phyloP scores from a whole-genome alignment of 2,113 vertebrate genomes.

The Tenebrosternarchus preto region DNA sequence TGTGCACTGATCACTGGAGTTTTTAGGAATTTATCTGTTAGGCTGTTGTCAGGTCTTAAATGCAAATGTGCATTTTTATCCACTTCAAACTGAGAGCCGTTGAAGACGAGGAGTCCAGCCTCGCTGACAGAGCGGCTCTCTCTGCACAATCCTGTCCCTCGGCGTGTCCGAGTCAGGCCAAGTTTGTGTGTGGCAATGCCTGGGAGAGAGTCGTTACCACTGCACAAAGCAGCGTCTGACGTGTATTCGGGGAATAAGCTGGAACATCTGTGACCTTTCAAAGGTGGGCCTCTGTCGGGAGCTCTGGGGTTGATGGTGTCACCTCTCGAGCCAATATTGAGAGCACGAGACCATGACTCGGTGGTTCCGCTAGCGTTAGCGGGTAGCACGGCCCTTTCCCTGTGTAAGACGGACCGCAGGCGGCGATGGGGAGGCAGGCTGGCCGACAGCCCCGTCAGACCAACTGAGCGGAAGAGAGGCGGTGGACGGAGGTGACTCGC shows the following conservation, averaged over 20 bases:
- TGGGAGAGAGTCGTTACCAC: background rate
- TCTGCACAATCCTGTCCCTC: background rate
- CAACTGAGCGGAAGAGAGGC: conserved; percentile 58
- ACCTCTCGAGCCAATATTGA: too few species aligned
- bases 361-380: background rate
- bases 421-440: conserved; percentile 59
- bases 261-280: background rate
- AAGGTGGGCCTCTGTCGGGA: background rate
- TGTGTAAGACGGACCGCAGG: conserved; percentile 59
- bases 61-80: background rate
- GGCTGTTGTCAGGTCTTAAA: background rate
- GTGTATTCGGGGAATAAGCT: background rate
- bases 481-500: conserved; percentile 53
- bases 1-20: background rate
- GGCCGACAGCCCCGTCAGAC: conserved; percentile 45
- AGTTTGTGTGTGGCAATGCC: background rate
- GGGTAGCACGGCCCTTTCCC: conserved; percentile 56
- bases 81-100: background rate
- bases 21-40: background rate
- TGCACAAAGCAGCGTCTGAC: background rate
- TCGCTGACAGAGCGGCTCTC: background rate
- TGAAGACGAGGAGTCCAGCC: background rate
- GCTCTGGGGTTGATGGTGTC: background rate
- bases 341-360: background rate
- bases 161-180: background rate